Conservation (phyloP, 2,113 vertebrate genomes). For the Leptosomus discolor region DNA sequence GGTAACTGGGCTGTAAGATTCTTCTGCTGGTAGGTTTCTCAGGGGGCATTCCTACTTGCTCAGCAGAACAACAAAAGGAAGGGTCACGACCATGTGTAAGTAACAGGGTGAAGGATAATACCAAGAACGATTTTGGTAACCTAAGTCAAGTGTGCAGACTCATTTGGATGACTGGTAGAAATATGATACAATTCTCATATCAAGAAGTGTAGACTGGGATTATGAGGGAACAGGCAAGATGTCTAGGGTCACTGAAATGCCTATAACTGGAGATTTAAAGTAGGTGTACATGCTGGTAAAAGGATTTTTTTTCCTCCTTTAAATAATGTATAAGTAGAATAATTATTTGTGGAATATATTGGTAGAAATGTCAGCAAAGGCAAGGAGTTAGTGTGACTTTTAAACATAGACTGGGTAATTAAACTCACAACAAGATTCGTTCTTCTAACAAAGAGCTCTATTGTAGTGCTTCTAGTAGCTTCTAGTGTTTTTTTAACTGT, state of each 20-base stretch:
- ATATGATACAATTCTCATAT: not conserved
- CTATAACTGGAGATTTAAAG: not conserved
- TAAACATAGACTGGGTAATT: not conserved
- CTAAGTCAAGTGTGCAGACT: not conserved
- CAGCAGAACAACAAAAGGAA: not conserved
- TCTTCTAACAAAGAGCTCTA: not conserved
- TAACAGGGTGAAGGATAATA: not conserved
- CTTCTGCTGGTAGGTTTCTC: not conserved
- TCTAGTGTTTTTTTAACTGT: not conserved
- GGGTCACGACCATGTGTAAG: rapidly evolving
- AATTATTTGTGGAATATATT: not conserved
- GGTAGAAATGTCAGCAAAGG: not conserved
- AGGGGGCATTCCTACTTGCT: not conserved
- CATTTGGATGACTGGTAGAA: not conserved
- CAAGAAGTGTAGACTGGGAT: not conserved
- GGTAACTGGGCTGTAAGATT: not conserved
- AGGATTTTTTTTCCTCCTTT: rapidly evolving
- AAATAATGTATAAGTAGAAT: not conserved
- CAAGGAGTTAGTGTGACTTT: not conserved
- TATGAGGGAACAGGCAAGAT: not conserved
- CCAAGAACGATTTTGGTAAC: not conserved
- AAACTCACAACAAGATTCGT: not conserved
- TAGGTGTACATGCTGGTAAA: not conserved
- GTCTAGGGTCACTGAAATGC: not conserved
- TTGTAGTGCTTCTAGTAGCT: not conserved